phyloP scores from a whole-genome alignment of 2,888 invertebrate genomes.

The Harpalus rubripes region DNA sequence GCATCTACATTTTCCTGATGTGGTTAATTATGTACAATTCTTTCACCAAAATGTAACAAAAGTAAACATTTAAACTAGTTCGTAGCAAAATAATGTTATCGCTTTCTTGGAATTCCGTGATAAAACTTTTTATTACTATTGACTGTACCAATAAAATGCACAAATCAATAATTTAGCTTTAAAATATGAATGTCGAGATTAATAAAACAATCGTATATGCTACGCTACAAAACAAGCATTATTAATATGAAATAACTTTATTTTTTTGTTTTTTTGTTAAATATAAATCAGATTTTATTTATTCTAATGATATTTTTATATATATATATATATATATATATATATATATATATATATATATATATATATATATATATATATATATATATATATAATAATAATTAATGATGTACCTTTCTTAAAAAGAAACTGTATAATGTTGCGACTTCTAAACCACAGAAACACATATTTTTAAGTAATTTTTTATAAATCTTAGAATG shows the following conservation, averaged over 20 bases:
- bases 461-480: too few species aligned
- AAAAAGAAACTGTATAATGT: too few species aligned
- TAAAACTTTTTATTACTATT: constrained; percentile 20
- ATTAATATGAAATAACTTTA: background rate
- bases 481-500: too few species aligned
- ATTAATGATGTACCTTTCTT: too few species aligned
- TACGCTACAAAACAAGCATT: background rate
- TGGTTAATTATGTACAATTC: background rate
- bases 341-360: too few species aligned
- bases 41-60: background rate
- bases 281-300: too few species aligned
- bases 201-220: background rate
- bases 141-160: constrained; percentile 3
- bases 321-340: too few species aligned
- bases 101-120: constrained; percentile 19
- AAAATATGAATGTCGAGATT: background rate
- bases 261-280: too few species aligned
- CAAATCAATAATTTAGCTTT: background rate
- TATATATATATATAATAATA: too few species aligned
- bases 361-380: too few species aligned
- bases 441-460: too few species aligned
- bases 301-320: too few species aligned
- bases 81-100: constrained; percentile 19
- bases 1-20: background rate
- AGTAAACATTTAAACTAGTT: background rate